Conservation (phyloP, 2,797 vertebrate genomes). For the Silurus lanzhouensis region DNA sequence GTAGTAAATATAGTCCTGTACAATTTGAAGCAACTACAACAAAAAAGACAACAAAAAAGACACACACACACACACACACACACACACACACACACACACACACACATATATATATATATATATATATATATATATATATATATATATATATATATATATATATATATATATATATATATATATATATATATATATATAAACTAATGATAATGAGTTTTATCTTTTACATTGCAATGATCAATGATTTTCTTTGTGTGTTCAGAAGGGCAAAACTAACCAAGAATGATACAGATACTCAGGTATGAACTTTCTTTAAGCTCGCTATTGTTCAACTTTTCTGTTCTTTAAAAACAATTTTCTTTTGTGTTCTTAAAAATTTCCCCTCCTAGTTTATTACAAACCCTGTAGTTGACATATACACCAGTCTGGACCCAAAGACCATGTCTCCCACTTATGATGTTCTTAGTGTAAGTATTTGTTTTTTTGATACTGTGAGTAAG, state of each 20-base stretch:
- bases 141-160: no score
- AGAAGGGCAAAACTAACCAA: neutral
- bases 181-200: no score
- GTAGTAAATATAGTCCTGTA: neutral
- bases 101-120: no score
- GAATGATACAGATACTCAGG: neutral
- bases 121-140: no score
- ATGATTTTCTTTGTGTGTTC: conserved; percentile 2
- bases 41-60: no score
- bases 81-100: no score
- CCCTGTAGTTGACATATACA: conserved; percentile 2
- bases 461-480: neutral
- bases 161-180: no score
- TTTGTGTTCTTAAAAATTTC: neutral
- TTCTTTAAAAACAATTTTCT: no score
- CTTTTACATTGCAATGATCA: neutral
- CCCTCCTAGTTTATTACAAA: neutral
- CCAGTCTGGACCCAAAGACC: neutral
- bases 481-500: neutral
- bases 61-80: no score
- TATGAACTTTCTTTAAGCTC: neutral
- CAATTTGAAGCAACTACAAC: neutral
- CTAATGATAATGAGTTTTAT: neutral
- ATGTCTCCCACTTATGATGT: neutral
- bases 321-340: neutral